Evolutionary conservation across 1,140 invertebrate genomes (phyloP), one percentile per base, ranked within the genome.

Genomic region (Cotesia chilonis): DNA sequence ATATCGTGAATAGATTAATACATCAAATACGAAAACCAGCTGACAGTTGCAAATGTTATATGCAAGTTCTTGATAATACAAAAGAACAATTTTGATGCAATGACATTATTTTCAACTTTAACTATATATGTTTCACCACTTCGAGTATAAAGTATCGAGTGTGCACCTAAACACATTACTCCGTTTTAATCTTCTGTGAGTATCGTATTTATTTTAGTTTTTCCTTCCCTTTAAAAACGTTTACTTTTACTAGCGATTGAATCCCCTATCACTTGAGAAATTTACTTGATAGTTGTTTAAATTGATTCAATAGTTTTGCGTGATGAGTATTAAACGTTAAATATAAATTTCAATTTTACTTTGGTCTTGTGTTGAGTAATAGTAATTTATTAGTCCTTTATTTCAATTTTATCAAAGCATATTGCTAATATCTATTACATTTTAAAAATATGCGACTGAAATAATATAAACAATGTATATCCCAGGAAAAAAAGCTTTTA

Each of bases 41-140:
- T 68, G 66, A 54, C 52, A 52, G 17, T 55, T 55, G 28, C 41
- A 54, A 14, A 68, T 20, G 36, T 12, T 55, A 51, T 55, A 35
- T n/a, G 9, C 41, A 28, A 35, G 66, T 47, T 47, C 41, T 9
- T 47, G 41, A 47, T 10, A 47, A 47, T 47, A 68, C 66, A 68
- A 68, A 55, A 68, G 66, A 51, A 54, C 51, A 59, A 59, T 68
- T 51, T 68, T 54, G 66, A 35, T 20, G 35, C 66, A 55, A 68
- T 38, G 51, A 55, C 66, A 52, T 36, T 68, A 35, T 36, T 20
- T 65, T 51, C 12, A 68, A 47, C 51, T 68, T 68, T 55, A 6
- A 35, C 36, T 51, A 28, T 38, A 54, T n/a, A 52, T 57, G 51
- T 20, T 5, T 14, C 20, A 68, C 41, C 28, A 55, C 41, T 54